Base-by-base conservation (phyloP, 1,140 invertebrate genomes). In the Pseudomyrmex sp. region DNA sequence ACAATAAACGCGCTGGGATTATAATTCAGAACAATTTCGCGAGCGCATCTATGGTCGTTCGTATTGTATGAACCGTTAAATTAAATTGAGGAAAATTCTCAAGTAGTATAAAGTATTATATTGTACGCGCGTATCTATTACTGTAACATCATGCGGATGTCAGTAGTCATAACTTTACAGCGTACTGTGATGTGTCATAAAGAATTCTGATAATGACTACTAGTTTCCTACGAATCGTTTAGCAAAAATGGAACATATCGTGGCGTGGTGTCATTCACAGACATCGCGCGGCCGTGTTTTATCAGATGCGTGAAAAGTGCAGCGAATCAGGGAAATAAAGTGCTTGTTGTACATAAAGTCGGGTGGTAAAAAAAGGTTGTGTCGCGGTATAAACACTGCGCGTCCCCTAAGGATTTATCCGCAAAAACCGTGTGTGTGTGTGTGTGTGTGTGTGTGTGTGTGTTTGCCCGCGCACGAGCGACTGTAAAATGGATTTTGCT, bases 251-350 rank as follows among this genome's bases (percentile, higher is more conserved):
- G 12, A 72, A 72, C 44, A 48, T 61, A 26, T 26, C 2, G 26
- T 26, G 26, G 26, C 54, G n/a, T 20, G 13, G 54, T 3, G 1
- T 44, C 63, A 56, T 23, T 52, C 35, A 50, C n/a, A 8, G 48
- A 12, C 18, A 54, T 8, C 9, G 50, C 26, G 35, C 35, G 35
- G 75, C 20, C 65, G 35, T 69, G 59, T 52, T 79, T 77, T 69
- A 35, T 77, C 63, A 77, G n/a, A 13, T 35, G 85, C 58, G 85
- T 87, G 75, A 88, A 88, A 85, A 87, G 75, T 82, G 72, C 72
- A 69, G 70, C 77, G 77, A 88, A 88, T 88, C 87, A 85, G 66
- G 82, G 72, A 82, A 88, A 87, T 88, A 88, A 88, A 88, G 83
- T 70, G 87, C 65, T 87, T 88, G 87, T 85, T 86, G 72, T 58